Evolutionary conservation across 2,797 vertebrate genomes (phyloP).

Genomic region (Poeciliopsis infans): DNA sequence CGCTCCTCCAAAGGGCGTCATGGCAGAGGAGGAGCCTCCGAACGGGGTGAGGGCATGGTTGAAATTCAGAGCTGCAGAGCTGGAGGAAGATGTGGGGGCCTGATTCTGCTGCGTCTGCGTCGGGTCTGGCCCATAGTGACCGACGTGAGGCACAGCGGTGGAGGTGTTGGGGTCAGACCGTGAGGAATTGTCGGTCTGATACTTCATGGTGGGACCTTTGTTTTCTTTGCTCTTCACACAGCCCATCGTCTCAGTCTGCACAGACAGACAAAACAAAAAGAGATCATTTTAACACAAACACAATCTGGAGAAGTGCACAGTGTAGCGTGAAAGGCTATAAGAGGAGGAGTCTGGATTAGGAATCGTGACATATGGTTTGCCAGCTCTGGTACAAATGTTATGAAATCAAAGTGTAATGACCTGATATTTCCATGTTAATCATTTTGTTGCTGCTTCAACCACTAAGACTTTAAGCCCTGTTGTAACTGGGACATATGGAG

Average conservation of each 20-base stretch:
- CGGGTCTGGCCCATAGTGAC: conserved; percentile 89
- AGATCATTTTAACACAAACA: conserved; percentile 12
- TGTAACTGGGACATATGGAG: conserved; percentile 64
- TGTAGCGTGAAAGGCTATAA: conserved; percentile 5
- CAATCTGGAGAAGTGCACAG: neutral
- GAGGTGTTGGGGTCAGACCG: conserved; percentile 80
- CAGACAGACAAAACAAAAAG: conserved; percentile 49
- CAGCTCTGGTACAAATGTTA: conserved; percentile 29
- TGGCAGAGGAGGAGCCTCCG: conserved; percentile 87
- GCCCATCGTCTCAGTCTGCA: conserved; percentile 85
- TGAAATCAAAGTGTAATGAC: conserved; percentile 52
- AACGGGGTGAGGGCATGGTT: conserved; percentile 91
- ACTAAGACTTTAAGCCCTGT: conserved; percentile 64
- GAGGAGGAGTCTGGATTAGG: conserved; percentile 34
- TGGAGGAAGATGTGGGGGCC: conserved; percentile 79
- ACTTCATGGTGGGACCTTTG: conserved; percentile 90
- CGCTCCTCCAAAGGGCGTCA: conserved; percentile 93
- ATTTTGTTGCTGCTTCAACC: conserved; percentile 43
- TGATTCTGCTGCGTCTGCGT: conserved; percentile 84
- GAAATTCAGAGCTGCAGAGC: conserved; percentile 83
- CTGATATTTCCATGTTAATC: conserved; percentile 55
- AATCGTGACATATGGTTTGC: conserved; percentile 29
- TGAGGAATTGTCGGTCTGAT: conserved; percentile 83
- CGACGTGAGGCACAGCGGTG: conserved; percentile 75
- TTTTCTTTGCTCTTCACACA: conserved; percentile 96